phyloP scores from a whole-genome alignment of 2,797 vertebrate genomes.

The Anableps anableps region DNA sequence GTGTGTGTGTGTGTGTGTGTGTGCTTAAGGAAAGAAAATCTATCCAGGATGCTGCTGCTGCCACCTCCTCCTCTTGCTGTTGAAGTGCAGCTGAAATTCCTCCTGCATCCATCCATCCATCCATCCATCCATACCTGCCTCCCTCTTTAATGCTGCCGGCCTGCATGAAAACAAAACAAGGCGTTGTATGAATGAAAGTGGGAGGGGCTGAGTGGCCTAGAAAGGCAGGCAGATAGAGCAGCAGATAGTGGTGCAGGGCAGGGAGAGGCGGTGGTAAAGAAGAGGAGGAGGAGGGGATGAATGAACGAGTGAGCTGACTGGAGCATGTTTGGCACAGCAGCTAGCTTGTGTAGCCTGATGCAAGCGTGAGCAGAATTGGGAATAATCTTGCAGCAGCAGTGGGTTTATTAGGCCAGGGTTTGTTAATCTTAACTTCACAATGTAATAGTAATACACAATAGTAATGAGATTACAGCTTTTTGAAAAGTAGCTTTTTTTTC shows the following conservation, averaged over 20 bases:
- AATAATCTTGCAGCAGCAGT: constrained; percentile 45
- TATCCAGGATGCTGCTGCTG: constrained; percentile 60
- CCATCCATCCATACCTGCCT: constrained; percentile 46
- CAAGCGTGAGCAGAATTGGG: constrained; percentile 54
- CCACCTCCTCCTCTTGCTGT: constrained; percentile 52
- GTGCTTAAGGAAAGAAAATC: constrained; percentile 57
- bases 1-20: constrained; percentile 8
- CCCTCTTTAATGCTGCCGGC: constrained; percentile 32
- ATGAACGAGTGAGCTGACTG: constrained; percentile 67
- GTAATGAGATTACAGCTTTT: neutral
- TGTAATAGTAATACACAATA: neutral
- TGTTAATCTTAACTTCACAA: neutral
- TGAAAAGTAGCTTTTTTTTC: neutral
- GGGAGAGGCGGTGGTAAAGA: constrained; percentile 59
- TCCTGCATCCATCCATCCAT: constrained; percentile 43
- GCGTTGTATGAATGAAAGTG: constrained; percentile 82
- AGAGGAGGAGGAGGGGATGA: constrained; percentile 56
- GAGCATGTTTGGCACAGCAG: constrained; percentile 61
- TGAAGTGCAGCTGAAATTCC: constrained; percentile 61
- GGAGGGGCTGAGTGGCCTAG: constrained; percentile 75
- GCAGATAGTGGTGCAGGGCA: constrained; percentile 70
- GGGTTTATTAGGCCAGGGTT: constrained; percentile 6
- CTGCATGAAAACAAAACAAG: constrained; percentile 77
- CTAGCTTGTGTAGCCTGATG: constrained; percentile 45
- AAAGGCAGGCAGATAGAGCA: constrained; percentile 72